Conservation (phyloP, 2,888 invertebrate genomes). For the Dichetophora obliterata region DNA sequence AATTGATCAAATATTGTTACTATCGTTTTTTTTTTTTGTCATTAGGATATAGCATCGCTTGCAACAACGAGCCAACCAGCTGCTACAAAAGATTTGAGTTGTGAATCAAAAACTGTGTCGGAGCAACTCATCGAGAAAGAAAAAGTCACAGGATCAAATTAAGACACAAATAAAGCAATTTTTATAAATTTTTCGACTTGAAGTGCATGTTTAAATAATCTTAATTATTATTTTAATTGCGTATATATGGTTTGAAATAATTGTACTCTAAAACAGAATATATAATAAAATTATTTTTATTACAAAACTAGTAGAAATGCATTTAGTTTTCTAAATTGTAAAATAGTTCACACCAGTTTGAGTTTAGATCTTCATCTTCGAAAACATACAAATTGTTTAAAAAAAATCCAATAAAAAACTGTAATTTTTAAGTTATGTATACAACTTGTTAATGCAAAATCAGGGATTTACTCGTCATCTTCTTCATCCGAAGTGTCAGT, state of each 20-base stretch:
- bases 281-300: slow-evolving; percentile 61
- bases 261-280: slow-evolving; percentile 47
- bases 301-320: slow-evolving; percentile 66
- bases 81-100: neutral
- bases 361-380: slow-evolving; percentile 14
- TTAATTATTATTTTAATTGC: slow-evolving; percentile 50
- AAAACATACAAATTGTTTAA: slow-evolving; percentile 23
- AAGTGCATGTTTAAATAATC: slow-evolving; percentile 38
- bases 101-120: neutral
- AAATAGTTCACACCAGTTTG: slow-evolving; percentile 14
- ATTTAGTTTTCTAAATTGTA: slow-evolving; percentile 33
- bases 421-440: slow-evolving; percentile 16
- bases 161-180: neutral
- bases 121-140: slow-evolving; percentile 14
- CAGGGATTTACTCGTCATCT: slow-evolving; percentile 64
- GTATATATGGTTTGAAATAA: slow-evolving; percentile 49
- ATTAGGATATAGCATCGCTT: too few relatives aligned
- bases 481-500: slow-evolving; percentile 77
- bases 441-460: neutral
- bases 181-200: neutral
- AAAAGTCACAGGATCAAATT: slow-evolving; percentile 22
- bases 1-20: too few relatives aligned
- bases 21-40: too few relatives aligned
- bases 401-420: slow-evolving; percentile 26
- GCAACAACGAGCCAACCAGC: too few relatives aligned